A percentile compares a stretch with the other conserved stretches of the same genome.
Conservation (phyloP, 2,888 invertebrate genomes). For the Phyto melanocephala region DNA sequence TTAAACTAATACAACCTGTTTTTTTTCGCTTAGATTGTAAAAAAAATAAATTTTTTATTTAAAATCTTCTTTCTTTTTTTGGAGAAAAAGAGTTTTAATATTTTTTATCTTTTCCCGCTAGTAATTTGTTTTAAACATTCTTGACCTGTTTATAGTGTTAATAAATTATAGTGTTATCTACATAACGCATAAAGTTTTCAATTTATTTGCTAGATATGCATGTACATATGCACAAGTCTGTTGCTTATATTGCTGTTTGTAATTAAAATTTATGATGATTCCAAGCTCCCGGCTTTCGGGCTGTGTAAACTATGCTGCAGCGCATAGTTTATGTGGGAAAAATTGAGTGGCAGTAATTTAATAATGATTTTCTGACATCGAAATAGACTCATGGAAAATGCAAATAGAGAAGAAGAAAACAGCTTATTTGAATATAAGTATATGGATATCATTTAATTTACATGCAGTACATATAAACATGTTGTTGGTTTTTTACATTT, state of each 20-base stretch:
- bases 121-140: background rate
- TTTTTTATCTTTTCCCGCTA: background rate
- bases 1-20: conserved; percentile 63
- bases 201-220: conserved; percentile 39
- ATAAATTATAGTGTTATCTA: conserved; percentile 46
- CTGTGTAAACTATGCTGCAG: background rate
- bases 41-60: background rate
- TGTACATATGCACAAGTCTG: background rate
- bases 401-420: background rate
- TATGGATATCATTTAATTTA: conserved; percentile 39
- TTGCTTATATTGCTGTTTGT: conserved; percentile 25
- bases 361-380: conserved; percentile 40
- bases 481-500: background rate
- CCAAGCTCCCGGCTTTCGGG: background rate
- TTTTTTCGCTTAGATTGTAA: background rate
- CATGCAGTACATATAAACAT: background rate
- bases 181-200: conserved; percentile 37
- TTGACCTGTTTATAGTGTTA: conserved; percentile 32
- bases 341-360: conserved; percentile 36
- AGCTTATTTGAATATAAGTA: conserved; percentile 17
- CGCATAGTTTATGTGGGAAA: conserved; percentile 54
- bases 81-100: too few species aligned
- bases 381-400: conserved; percentile 20
- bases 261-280: conserved; percentile 62
- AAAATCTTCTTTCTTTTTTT: too few species aligned